Evolutionary conservation across 2,113 vertebrate genomes (phyloP), one percentile per base, ranked within the genome.

Genomic region (Argyrosomus japonicus): DNA sequence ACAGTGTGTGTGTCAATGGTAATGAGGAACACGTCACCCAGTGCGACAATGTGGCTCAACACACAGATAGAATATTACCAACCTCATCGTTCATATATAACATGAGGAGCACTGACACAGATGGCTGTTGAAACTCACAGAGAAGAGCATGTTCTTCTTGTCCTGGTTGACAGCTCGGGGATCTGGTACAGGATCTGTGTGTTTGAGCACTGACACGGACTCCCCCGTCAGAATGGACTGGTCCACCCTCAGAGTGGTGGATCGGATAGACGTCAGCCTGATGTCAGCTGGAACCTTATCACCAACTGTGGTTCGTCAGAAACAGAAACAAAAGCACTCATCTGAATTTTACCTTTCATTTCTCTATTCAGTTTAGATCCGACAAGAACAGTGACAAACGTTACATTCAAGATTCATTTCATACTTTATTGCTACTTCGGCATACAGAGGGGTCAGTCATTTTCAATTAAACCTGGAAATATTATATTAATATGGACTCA

Each of bases 271-370:
- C 13, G 96, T 93, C 83, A 98, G 92, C 27, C 97, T 93, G 93
- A 98, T 98, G 84, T 98, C 97, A 13, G 97, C 97, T 0, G 97
- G 97, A 50, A 98, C 97, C 91, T 98, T 98, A 93, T 98, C 97
- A 32, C 97, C 97, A 81, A 98, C 97, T 97, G 43, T 32, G 32
- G 32, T 32, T 32, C 6, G 6, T 9, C 56, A 56, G 51, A 90
- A 53, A 89, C 54, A 83, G 1, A 4, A 21, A 27, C 54, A 68
- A 13, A 17, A 0, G 45, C 43, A 1, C 15, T 56, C 1, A 5
- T 29, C 5, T 32, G 32, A n/a, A 67, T 57, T 45, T 57, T 18
- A 27, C 32, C 64, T 75, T 53, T 51, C 3, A 68, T 32, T 12
- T 32, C 6, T 21, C 6, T 5, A 3, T 54, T 27, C 21, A 21